Conservation (phyloP, 2,113 vertebrate species). For the Gobiocypris rarus region DNA sequence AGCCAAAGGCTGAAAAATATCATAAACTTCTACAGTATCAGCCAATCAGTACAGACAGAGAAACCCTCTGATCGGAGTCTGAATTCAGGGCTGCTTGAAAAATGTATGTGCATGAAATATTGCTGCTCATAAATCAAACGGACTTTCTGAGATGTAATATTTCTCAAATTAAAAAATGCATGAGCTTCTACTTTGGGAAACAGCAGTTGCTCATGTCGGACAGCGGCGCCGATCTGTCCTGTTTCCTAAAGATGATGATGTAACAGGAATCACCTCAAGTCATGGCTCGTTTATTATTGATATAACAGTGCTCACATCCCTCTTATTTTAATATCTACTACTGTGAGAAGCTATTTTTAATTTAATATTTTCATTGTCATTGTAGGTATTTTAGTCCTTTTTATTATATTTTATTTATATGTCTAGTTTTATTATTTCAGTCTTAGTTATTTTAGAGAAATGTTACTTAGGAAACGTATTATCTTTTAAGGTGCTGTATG, state of each 20-base stretch:
- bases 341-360: background rate
- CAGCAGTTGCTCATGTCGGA: background rate
- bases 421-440: background rate
- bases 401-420: too few relatives aligned
- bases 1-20: background rate
- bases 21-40: background rate
- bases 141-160: slow-evolving; percentile 4
- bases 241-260: background rate
- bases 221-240: background rate
- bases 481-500: too few relatives aligned
- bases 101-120: slow-evolving; percentile 33
- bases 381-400: background rate
- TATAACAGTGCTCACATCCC: background rate
- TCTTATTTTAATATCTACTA: background rate
- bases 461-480: background rate
- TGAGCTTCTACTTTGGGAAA: slow-evolving; percentile 46
- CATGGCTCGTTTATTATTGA: background rate
- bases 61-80: background rate
- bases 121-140: slow-evolving; percentile 25
- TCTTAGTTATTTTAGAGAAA: background rate
- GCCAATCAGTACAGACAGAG: background rate
- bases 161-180: slow-evolving; percentile 48
- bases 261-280: background rate
- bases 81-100: background rate
- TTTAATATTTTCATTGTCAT: background rate